Percentiles rank a stretch among this genome's conserved stretches.
phyloP scores from a whole-genome alignment of 2,888 invertebrate species.

The Parasteatoda lunata region DNA sequence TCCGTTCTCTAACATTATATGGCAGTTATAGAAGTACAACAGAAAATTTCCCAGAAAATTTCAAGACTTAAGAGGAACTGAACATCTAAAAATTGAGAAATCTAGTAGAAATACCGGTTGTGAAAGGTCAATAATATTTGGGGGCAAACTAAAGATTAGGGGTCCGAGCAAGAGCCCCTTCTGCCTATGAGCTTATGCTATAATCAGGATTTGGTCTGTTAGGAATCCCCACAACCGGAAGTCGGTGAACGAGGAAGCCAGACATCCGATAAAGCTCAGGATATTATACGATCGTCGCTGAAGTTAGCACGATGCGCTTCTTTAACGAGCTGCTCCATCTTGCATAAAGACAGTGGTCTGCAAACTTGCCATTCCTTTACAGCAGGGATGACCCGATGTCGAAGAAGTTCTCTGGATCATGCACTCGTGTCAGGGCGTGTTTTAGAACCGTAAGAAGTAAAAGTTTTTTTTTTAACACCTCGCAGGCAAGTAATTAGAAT shows the following conservation, averaged over 20 bases:
- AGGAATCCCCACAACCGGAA: slow-evolving; percentile 73
- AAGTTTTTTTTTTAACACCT: neutral
- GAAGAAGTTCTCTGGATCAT: slow-evolving; percentile 1
- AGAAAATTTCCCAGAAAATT: too few relatives aligned
- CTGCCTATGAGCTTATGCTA: too few relatives aligned
- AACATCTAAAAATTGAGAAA: too few relatives aligned
- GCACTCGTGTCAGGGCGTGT: neutral
- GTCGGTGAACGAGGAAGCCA: neutral
- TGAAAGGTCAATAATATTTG: too few relatives aligned
- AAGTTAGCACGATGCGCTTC: neutral
- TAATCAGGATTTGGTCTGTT: too few relatives aligned
- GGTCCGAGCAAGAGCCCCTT: too few relatives aligned
- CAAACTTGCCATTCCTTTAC: slow-evolving; percentile 7
- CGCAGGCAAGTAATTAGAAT: slow-evolving; percentile 3
- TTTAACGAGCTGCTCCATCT: neutral
- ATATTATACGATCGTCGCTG: neutral
- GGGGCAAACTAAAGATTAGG: too few relatives aligned
- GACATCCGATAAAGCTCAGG: neutral
- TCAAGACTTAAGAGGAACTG: too few relatives aligned
- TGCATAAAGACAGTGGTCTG: slow-evolving; percentile 1
- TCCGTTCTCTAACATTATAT: too few relatives aligned
- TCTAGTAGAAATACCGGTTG: too few relatives aligned
- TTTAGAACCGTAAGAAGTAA: neutral
- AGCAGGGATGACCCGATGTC: neutral
- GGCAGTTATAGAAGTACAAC: too few relatives aligned